Percentiles rank a stretch among this genome's conserved stretches.
Evolutionary conservation across 2,888 invertebrate species (phyloP).

Genomic region (Dusona sp.): DNA sequence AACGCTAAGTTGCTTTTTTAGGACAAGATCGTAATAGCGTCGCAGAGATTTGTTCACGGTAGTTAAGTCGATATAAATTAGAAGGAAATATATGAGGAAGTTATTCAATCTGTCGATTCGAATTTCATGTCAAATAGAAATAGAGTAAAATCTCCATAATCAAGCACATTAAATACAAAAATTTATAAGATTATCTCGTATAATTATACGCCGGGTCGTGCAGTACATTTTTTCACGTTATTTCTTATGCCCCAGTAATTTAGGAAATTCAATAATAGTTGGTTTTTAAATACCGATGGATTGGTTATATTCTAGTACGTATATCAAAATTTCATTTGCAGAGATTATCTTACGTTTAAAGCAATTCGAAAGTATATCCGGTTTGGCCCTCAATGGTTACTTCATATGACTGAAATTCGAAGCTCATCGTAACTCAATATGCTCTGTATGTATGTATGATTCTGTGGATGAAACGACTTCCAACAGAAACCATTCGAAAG

Average conservation of each 20-base stretch:
- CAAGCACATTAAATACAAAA: background rate
- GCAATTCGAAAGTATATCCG: background rate
- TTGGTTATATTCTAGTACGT: background rate
- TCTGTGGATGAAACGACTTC: too few species aligned
- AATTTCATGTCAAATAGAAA: background rate
- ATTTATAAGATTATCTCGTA: background rate
- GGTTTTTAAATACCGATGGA: background rate
- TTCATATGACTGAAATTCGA: too few species aligned
- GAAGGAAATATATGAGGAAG: background rate
- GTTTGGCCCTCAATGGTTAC: background rate
- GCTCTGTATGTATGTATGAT: too few species aligned
- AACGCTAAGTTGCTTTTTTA: conserved; percentile 56
- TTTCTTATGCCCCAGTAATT: conserved; percentile 13
- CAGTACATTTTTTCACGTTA: background rate
- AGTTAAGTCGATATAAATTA: background rate
- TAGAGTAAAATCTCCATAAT: conserved; percentile 1
- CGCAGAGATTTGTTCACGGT: conserved; percentile 5
- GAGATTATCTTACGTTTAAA: background rate
- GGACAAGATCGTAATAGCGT: conserved; percentile 46
- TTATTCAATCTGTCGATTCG: background rate
- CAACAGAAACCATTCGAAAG: too few species aligned
- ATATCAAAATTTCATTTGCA: background rate
- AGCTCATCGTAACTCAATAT: too few species aligned
- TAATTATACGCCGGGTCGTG: too few species aligned
- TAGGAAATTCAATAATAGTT: background rate